Conservation (phyloP, 2,113 vertebrate genomes). For the Phodopus roborovskii region DNA sequence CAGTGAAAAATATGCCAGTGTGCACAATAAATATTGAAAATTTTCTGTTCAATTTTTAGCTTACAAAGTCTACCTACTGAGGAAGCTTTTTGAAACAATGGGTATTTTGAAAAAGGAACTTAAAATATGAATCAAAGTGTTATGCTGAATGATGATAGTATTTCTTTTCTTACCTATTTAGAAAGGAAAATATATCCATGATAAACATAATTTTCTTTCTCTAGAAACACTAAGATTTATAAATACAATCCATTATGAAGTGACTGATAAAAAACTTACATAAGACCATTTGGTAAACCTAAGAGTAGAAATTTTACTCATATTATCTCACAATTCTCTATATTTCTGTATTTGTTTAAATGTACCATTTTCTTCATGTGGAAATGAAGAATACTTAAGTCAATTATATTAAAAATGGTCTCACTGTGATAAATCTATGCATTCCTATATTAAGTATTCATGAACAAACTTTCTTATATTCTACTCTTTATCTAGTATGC, state of each 20-base stretch:
- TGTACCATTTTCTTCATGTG: neutral
- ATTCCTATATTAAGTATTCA: neutral
- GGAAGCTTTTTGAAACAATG: slow-evolving; percentile 7
- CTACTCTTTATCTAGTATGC: neutral
- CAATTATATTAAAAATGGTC: neutral
- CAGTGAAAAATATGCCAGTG: slow-evolving; percentile 25
- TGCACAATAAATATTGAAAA: neutral
- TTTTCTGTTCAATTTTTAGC: neutral
- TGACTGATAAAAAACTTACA: neutral
- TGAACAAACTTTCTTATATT: neutral
- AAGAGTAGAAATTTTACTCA: slow-evolving; percentile 26
- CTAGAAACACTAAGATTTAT: slow-evolving; percentile 16
- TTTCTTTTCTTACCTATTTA: slow-evolving; percentile 33
- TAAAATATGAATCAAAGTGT: slow-evolving; percentile 24
- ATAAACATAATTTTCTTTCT: slow-evolving; percentile 20
- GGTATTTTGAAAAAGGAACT: neutral
- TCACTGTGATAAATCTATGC: neutral
- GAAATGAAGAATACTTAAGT: slow-evolving; percentile 8
- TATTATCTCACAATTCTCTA: neutral
- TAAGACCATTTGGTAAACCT: neutral
- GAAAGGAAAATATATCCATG: neutral
- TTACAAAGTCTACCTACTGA: slow-evolving; percentile 9
- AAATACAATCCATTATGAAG: neutral
- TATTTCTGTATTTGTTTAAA: slow-evolving; percentile 25
- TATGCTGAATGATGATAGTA: slow-evolving; percentile 27